Evolutionary conservation across 2,888 invertebrate species (phyloP), one percentile per base, ranked within the genome.

Genomic region (Beris chalybata): DNA sequence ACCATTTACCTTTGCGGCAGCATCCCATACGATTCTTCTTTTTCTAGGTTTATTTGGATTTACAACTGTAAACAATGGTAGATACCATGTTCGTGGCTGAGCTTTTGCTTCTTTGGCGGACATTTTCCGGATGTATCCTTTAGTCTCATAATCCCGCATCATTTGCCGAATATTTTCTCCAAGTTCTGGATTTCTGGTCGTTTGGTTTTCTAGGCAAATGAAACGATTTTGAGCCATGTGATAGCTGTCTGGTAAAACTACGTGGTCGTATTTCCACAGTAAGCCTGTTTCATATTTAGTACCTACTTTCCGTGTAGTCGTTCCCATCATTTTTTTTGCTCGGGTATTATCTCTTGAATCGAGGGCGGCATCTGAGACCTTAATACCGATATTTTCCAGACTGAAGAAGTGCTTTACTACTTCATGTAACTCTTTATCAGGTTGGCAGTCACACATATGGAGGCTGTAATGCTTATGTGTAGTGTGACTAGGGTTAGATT

Each of bases 1-100:
- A 5, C 73, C 74, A 5, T 73, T 56, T 15, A 48, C 12, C 22
- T 48, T 54, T n/a, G 54, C 54, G 12, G 54, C 54, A 29, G 54
- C 54, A 54, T 54, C 54, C 54, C 54, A 54, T n/a, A 54, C 54
- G n/a, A 54, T 29, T 54, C 54, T 54, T 30, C 22, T 30, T 32
- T 54, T 54, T 1, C 2, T 31, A 29, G 54, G 54, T 11, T 54
- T 54, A 32, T 30, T 30, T 9, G 54, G 54, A 54, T 54, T 54
- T 29, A 29, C n/a, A 29, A 32, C 32, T 54, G 32, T 15, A 54
- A 54, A 54, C 13, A 54, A 30, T 32, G 54, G 54, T 29, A 54
- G 12, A 30, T 54, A 54, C 31, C 54, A 54, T 32, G 7, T n/a
- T n/a, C 31, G 22, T 54, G 9, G 4, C 30, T 54, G 7, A 9